These are phyloP conservation scores for Agonum fuliginosum DNA, from an alignment of 2,888 invertebrate genomes.

Conservation along the genomic window DNA sequence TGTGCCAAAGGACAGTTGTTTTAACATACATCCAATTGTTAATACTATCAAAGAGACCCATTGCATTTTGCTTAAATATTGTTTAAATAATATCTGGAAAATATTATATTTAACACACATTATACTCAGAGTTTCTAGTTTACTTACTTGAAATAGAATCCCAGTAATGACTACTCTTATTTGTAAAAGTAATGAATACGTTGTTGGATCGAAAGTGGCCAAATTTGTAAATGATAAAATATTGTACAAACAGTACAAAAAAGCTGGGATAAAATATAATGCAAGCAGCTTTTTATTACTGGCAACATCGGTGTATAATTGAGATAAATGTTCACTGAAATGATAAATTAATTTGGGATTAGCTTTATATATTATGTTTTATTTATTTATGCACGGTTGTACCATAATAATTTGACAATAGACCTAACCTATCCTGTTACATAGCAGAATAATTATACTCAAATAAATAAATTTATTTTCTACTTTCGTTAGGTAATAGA, in stretches of 20 bases:
- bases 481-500: no score
- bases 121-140: neutral
- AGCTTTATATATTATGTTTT: no score
- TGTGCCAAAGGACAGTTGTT: slow-evolving; percentile 80
- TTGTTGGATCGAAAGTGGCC: no score
- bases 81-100: slow-evolving; percentile 88
- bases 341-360: neutral
- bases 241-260: slow-evolving; percentile 94
- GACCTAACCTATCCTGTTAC: no score
- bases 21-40: slow-evolving; percentile 93
- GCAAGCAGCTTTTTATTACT: slow-evolving; percentile 80
- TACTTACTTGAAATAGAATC: slow-evolving; percentile 88
- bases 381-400: no score
- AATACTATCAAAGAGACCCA: slow-evolving; percentile 93
- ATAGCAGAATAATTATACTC: no score
- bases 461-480: no score
- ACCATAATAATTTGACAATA: no score
- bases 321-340: neutral
- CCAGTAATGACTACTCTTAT: slow-evolving; percentile 95
- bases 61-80: slow-evolving; percentile 85
- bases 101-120: slow-evolving; percentile 61
- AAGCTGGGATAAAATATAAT: slow-evolving; percentile 91
- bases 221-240: slow-evolving; percentile 94
- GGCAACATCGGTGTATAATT: neutral
- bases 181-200: slow-evolving; percentile 92